Evolutionary conservation across 2,888 invertebrate genomes (phyloP).

Genomic region (Sympetrum striolatum): DNA sequence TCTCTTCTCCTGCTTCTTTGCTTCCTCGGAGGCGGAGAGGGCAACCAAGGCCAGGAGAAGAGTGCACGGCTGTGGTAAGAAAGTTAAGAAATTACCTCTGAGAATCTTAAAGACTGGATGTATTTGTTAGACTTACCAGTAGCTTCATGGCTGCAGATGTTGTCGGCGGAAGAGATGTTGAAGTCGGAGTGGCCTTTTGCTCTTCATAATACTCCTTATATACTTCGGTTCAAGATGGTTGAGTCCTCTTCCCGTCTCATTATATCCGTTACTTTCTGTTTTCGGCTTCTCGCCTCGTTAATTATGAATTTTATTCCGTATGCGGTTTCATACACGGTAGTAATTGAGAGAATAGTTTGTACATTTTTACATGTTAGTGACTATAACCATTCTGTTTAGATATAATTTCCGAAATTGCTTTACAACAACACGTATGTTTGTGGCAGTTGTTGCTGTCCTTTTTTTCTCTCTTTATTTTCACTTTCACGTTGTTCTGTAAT

Average conservation of each 20-base stretch:
- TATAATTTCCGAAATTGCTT: no score
- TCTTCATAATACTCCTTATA: not conserved
- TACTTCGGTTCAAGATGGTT: not conserved
- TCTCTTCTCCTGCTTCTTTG: conserved; percentile 20
- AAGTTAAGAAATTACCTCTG: not conserved
- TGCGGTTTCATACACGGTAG: no score
- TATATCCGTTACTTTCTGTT: not conserved
- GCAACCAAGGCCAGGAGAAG: not conserved
- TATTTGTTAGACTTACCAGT: not conserved
- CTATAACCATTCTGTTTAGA: no score
- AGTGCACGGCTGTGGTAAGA: not conserved
- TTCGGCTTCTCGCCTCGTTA: not conserved
- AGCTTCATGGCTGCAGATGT: not conserved
- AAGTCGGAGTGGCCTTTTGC: not conserved
- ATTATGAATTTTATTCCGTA: no score
- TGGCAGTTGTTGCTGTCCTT: no score
- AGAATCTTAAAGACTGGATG: not conserved
- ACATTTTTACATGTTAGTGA: no score
- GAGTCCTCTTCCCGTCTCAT: not conserved
- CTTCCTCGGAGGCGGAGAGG: not conserved
- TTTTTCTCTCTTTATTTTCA: no score
- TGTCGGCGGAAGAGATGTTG: not conserved
- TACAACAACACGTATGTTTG: no score
- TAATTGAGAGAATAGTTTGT: no score
- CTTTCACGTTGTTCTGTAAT: no score